Percentiles rank a stretch among this genome's conserved stretches.
phyloP scores from a whole-genome alignment of 1,140 invertebrate species.

The Meteorus sp. region DNA sequence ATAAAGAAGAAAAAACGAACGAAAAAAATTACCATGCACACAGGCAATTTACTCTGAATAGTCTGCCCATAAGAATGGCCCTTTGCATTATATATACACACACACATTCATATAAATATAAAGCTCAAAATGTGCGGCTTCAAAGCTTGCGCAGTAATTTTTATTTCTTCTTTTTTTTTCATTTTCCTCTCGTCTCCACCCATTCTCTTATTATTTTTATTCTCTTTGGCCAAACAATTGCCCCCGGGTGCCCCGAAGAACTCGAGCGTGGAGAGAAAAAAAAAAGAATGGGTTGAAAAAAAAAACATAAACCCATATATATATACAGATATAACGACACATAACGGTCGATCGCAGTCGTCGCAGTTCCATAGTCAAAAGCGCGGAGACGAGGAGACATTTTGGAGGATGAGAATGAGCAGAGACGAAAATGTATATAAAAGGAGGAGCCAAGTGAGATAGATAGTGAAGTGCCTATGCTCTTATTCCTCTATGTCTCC shows the following conservation, averaged over 20 bases:
- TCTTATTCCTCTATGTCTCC: background rate
- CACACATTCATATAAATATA: background rate
- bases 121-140: conserved; percentile 20
- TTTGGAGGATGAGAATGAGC: conserved; percentile 19
- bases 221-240: conserved; percentile 27
- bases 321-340: background rate
- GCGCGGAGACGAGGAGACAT: background rate
- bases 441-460: background rate
- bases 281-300: background rate
- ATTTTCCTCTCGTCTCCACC: too few species aligned
- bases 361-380: too few species aligned
- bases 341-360: conserved; percentile 20
- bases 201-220: conserved; percentile 2
- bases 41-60: conserved; percentile 15
- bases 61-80: conserved; percentile 13
- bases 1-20: too few species aligned
- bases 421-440: conserved; percentile 3
- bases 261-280: conserved; percentile 12
- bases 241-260: conserved; percentile 14
- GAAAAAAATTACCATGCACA: background rate
- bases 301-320: background rate
- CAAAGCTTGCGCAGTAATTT: conserved; percentile 20
- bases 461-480: background rate
- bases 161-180: too few species aligned
- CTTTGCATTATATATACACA: background rate